Conservation (phyloP, 2,888 invertebrate genomes). For the Slavum lentiscoides region DNA sequence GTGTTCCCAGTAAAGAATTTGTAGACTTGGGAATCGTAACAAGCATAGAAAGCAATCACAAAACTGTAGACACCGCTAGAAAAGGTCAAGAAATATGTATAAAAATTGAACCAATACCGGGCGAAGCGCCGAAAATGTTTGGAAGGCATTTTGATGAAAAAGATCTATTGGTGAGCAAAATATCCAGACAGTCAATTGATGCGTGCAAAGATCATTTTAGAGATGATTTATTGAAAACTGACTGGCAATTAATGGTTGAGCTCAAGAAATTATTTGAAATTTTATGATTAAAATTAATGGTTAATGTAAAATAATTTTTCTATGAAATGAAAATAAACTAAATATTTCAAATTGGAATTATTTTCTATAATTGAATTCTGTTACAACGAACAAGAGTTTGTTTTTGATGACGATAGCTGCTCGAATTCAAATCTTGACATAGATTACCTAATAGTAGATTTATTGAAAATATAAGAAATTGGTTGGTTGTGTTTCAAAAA, state of each 20-base stretch:
- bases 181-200: constrained; percentile 96
- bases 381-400: neutral
- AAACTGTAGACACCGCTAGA: constrained; percentile 87
- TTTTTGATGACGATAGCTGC: no score
- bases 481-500: no score
- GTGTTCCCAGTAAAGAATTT: constrained; percentile 96
- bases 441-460: no score
- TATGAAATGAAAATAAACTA: constrained; percentile 27
- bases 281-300: constrained; percentile 67
- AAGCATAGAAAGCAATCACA: constrained; percentile 95
- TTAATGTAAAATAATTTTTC: constrained; percentile 8
- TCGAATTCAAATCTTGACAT: neutral
- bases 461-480: no score
- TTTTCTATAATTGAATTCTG: neutral
- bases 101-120: constrained; percentile 95
- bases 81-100: constrained; percentile 95
- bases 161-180: constrained; percentile 95
- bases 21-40: constrained; percentile 92
- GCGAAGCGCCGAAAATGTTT: constrained; percentile 98
- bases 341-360: constrained; percentile 20
- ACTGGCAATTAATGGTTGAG: constrained; percentile 98
- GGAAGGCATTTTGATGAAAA: constrained; percentile 97
- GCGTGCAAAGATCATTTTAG: constrained; percentile 99
- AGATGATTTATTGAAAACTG: constrained; percentile 92
- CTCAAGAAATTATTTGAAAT: constrained; percentile 96